Evolutionary conservation across 2,888 invertebrate genomes (phyloP), one percentile per base, ranked within the genome.

Genomic region (Balanococcus diminutus): DNA sequence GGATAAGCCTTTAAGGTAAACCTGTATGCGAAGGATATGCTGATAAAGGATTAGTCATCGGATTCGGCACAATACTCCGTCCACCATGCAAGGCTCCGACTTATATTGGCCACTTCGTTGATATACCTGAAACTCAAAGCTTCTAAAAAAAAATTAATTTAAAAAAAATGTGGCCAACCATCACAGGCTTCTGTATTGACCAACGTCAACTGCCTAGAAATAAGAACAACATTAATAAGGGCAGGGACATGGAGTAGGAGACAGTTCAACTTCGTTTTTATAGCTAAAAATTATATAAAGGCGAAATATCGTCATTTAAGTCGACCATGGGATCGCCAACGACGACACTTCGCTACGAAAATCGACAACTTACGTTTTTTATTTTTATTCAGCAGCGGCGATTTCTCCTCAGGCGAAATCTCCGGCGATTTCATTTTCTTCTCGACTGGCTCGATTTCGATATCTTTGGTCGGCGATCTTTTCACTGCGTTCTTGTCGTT

Each of bases 371-470:
- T 94, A 97, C 97, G 85, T 85, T 85, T 85, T 95, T 93, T 96
- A 96, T 88, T 94, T 92, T 96, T 96, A 88, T 96, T 93, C 88
- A 96, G 94, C 89, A 96, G 96, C 88, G 96, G 91, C 88, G 96
- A 79, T 84, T 86, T 86, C 14, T 86, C 86, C 11, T 67, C 87
- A 8, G 79, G 32, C 72, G 85, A 79, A 14, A 72, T 28, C 14
- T 85, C 85, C 5, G 85, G 85, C 25, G 85, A 85, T 51, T 95
- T 95, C 14, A 93, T 90, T 90, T 95, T 95, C 91, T 97, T 97
- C 89, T 96, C 96, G 61, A 93, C 42, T n/a, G 85, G 85, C 79
- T 85, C 85, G 61, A 19, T 86, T 42, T 86, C 82, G 31, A 72
- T 56, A 67, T 82, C 82, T 31, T 72, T 46, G 82, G 87, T 87